Base-by-base conservation (phyloP, 1,140 invertebrate species). In the Bicyclus anynana region DNA sequence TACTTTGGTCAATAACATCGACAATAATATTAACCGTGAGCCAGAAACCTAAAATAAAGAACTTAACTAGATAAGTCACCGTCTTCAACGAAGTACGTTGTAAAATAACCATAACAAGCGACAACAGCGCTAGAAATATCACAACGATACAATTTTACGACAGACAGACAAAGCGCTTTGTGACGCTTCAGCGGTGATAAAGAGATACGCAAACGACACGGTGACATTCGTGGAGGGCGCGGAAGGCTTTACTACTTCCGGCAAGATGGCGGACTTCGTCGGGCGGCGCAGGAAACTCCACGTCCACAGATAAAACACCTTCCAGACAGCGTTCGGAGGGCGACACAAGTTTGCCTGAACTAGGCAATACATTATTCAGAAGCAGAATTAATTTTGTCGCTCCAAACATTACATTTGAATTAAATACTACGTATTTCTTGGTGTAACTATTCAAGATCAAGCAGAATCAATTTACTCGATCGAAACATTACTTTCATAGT, bases 201-300 rank as follows among this genome's bases (percentile, higher is more conserved):
- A 74, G 67, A 65, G 59, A 59, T 59, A 65, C 47, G 59, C 56
- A 66, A 67, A 69, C 65, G 72, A 59, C 44, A 51, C 60, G 53
- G 50, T 68, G 72, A 69, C 68, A 64, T 71, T 72, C 49, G 53
- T 58, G 44, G 47, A 47, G 21, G 70, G 61, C 65, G 53, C 73
- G 77, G 83, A 84, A 84, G 83, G 75, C 73, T 86, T 86, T 86
- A 86, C 83, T 81, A 86, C 80, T 84, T 84, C 80, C 83, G 73
- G 60, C 80, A 84, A 83, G 78, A 83, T 79, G 78, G 80, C 78
- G 64, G 57, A 64, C 79, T 72, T 74, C 74, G 73, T 71, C 58
- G 70, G 71, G 59, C 63, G 67, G 67, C 53, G 47, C 72, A 72
- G 81, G 82, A 85, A 77, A 77, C 77, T 74, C 71, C 60, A 67